Evolutionary conservation across 1,140 invertebrate species (phyloP).

Genomic region (Drosophila lacteicornis): DNA sequence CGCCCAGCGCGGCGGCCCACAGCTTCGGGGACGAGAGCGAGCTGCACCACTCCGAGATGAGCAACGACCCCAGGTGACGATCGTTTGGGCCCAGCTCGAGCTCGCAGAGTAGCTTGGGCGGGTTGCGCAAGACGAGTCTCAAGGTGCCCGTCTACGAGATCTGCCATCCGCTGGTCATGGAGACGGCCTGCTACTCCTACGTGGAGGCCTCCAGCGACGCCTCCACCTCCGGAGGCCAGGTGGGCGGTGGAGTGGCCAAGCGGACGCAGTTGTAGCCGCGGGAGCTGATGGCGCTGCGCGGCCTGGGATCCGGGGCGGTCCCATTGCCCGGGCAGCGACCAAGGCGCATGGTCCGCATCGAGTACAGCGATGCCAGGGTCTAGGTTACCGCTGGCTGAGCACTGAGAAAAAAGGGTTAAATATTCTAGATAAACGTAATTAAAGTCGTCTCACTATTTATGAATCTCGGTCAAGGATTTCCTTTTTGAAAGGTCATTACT

Average conservation of each 20-base stretch:
- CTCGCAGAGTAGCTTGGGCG: constrained; percentile 80
- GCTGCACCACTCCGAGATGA: constrained; percentile 84
- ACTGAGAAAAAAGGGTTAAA: constrained; percentile 1
- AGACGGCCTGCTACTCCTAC: constrained; percentile 75
- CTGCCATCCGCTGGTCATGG: constrained; percentile 84
- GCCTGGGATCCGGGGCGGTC: constrained; percentile 38
- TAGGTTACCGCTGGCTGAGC: background rate
- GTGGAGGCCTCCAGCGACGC: constrained; percentile 55
- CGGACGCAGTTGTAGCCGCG: constrained; percentile 80
- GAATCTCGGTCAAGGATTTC: too few relatives aligned
- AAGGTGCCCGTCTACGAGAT: constrained; percentile 83
- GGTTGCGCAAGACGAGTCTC: constrained; percentile 78
- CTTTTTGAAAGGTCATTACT: too few relatives aligned
- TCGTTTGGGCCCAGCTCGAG: constrained; percentile 84
- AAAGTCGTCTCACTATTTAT: too few relatives aligned
- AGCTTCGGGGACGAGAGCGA: constrained; percentile 87
- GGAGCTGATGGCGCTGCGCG: constrained; percentile 72
- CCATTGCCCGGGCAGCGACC: constrained; percentile 55
- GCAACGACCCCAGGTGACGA: constrained; percentile 87
- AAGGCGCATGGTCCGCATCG: constrained; percentile 70
- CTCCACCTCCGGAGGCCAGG: constrained; percentile 7
- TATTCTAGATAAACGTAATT: too few relatives aligned
- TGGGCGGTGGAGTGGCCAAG: constrained; percentile 32
- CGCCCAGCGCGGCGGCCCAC: constrained; percentile 84
- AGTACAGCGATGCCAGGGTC: constrained; percentile 72